Conservation (phyloP, 2,113 vertebrate genomes). For the Dromiciops gliroides region DNA sequence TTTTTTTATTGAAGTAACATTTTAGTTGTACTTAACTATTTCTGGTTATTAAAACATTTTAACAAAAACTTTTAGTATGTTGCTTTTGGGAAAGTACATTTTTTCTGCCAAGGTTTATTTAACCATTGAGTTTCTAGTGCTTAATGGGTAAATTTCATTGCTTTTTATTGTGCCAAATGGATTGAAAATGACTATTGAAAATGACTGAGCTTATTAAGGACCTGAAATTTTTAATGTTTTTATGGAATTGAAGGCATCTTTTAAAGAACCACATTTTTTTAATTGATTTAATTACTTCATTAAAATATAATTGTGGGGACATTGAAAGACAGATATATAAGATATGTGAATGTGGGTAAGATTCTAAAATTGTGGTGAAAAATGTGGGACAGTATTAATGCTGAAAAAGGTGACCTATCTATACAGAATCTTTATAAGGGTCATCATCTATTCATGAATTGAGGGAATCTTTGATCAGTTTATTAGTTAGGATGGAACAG, state of each 20-base stretch:
- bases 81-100: neutral
- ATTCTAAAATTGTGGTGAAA: neutral
- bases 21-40: neutral
- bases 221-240: neutral
- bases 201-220: neutral
- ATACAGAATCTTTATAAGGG: neutral
- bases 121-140: neutral
- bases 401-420: neutral
- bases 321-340: neutral
- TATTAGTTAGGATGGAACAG: neutral
- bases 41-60: constrained; percentile 11
- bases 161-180: neutral
- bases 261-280: constrained; percentile 21
- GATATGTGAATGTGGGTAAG: neutral
- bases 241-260: neutral
- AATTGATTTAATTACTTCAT: neutral
- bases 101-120: too few relatives aligned
- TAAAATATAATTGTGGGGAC: neutral
- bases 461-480: neutral
- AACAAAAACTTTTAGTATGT: constrained; percentile 22
- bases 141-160: neutral
- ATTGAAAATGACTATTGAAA: constrained; percentile 28
- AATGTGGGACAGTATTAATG: neutral
- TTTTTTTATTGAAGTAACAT: neutral
- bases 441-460: neutral